Evolutionary conservation across 2,797 vertebrate species (phyloP).

Genomic region (Tokudaia muenninki): DNA sequence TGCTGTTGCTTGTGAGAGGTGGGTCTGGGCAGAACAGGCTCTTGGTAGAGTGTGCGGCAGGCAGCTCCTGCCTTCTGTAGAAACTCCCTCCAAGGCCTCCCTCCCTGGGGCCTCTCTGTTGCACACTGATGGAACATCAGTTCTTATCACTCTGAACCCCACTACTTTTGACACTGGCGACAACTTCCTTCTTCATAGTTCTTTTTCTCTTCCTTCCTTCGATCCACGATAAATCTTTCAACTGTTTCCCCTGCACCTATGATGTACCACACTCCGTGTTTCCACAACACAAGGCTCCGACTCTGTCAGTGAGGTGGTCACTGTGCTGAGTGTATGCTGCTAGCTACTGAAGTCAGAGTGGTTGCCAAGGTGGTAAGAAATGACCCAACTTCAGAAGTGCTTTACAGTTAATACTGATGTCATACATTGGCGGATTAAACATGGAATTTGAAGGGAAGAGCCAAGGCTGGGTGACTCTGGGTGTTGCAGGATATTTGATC

Average conservation of each 20-base stretch:
- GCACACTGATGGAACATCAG: conserved; percentile 15
- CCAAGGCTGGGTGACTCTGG: background rate
- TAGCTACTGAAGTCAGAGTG: background rate
- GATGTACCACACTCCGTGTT: background rate
- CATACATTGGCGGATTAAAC: background rate
- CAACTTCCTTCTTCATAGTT: conserved; percentile 43
- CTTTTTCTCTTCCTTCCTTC: conserved; percentile 9
- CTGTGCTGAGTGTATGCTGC: rapidly evolving
- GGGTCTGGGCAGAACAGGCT: background rate
- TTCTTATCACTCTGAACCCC: conserved; percentile 60
- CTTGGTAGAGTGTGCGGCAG: background rate
- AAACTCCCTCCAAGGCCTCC: background rate
- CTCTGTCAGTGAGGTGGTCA: background rate
- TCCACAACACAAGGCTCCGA: background rate
- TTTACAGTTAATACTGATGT: background rate
- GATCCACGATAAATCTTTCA: background rate
- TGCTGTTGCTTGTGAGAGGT: background rate
- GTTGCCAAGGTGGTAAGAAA: background rate
- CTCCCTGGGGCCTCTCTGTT: conserved; percentile 3
- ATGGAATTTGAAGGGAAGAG: background rate
- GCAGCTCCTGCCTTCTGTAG: background rate
- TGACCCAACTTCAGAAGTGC: background rate
- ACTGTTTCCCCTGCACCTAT: background rate
- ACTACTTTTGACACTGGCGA: conserved; percentile 18
- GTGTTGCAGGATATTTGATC: background rate